Base-by-base conservation (phyloP, 2,888 invertebrate species). In the Stegophylla sp. region DNA sequence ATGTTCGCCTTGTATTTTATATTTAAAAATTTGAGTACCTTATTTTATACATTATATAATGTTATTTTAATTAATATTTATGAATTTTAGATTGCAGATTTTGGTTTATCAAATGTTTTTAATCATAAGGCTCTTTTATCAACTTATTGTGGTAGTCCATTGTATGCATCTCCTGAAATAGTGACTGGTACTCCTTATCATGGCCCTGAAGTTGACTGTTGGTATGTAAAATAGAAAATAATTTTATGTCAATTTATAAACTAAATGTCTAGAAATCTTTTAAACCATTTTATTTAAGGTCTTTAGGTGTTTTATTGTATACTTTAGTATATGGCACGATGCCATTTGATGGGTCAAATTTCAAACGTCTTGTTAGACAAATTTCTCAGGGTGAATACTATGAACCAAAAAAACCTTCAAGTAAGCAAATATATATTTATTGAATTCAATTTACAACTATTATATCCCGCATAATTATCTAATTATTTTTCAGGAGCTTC, bases 301-400 rank as follows among this genome's bases (percentile, higher is more conserved):
- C 98, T 34, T 88, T 99, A 83, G 99, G 98, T 79, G 98, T 99
- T 71, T 90, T 99, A 69, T 89, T 99, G 13, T 99, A 99, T 87
- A 98, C 98, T 67, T 90, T 99, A 85, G 98, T 99, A 84, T 99
- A 98, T 87, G 98, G 98, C 84, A 97, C 98, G 84, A 99, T 99
- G 99, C 99, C 95, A 76, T 98, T 98, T 87, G 98, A 98, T 88
- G 98, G 98, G 83, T 95, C 96, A 83, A 97, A 98, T 88, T 98
- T 98, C 88, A 97, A 97, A 88, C 91, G 95, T 85, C 91, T 99
- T 86, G 97, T 85, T 2, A 83, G 84, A 67, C 85, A 85, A 77
- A 85, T 85, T 76, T 97, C 97, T 85, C 93, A 94, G 86, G 98
- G 98, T 7, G 97, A 97, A 87, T 99, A 98, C 87, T 97, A 95